phyloP scores from a whole-genome alignment of 1,140 invertebrate species.

The Drosophila auraria region DNA sequence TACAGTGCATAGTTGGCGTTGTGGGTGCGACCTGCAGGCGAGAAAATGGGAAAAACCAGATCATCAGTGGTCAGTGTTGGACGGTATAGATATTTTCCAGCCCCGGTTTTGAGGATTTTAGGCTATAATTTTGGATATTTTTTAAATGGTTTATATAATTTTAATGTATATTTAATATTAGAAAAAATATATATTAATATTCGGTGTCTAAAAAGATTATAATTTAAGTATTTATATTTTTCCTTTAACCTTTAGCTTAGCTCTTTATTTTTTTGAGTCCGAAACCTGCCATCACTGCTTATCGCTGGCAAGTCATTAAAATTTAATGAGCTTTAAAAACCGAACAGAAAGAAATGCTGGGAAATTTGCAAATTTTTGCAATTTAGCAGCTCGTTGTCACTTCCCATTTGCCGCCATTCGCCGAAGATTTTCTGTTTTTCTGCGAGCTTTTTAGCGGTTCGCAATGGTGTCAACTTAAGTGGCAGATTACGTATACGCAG shows the following conservation, averaged over 20 bases:
- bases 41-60: slow-evolving; percentile 15
- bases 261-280: too few relatives aligned
- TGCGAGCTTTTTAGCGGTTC: slow-evolving; percentile 25
- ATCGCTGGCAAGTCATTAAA: slow-evolving; percentile 57
- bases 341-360: slow-evolving; percentile 55
- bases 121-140: background rate
- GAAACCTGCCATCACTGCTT: slow-evolving; percentile 2
- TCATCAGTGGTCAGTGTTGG: slow-evolving; percentile 11
- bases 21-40: slow-evolving; percentile 91
- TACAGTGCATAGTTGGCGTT: slow-evolving; percentile 92
- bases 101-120: background rate
- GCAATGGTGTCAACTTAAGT: slow-evolving; percentile 50
- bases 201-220: background rate
- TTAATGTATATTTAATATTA: background rate
- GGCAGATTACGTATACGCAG: slow-evolving; percentile 55
- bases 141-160: accelerated
- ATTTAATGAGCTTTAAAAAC: slow-evolving; percentile 65
- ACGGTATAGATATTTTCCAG: background rate
- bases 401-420: background rate
- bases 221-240: too few relatives aligned
- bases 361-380: slow-evolving; percentile 69
- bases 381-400: slow-evolving; percentile 53
- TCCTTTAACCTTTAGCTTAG: background rate
- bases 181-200: background rate
- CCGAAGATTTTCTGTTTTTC: slow-evolving; percentile 9